Evolutionary conservation across 2,888 invertebrate genomes (phyloP).

Genomic region (Linnaemya tessellans): DNA sequence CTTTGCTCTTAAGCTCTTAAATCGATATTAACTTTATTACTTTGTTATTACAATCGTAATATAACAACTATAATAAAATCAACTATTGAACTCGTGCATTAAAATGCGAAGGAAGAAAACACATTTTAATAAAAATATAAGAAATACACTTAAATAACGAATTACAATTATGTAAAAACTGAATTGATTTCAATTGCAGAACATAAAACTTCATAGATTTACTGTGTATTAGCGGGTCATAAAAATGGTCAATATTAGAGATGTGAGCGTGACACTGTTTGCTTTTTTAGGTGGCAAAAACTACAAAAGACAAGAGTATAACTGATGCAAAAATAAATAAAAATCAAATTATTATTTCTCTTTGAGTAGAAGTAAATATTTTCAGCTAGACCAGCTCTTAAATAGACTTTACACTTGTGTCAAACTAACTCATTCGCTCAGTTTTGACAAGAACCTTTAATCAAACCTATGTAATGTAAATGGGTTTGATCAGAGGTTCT

Average conservation of each 20-base stretch:
- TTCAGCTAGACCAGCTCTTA: too few species aligned
- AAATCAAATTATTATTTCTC: too few species aligned
- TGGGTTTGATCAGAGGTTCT: too few species aligned
- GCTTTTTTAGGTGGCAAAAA: too few species aligned
- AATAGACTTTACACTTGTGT: too few species aligned
- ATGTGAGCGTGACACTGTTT: background rate
- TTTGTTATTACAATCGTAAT: conserved; percentile 9
- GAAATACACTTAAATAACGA: conserved; percentile 13
- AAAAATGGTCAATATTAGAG: conserved; percentile 3
- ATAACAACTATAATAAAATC: conserved; percentile 24
- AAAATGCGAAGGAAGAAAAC: background rate
- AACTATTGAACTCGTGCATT: conserved; percentile 11
- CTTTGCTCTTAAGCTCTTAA: background rate
- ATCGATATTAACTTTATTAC: background rate
- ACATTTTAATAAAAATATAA: background rate
- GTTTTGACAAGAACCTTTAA: too few species aligned
- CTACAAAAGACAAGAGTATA: too few species aligned
- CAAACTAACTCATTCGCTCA: too few species aligned
- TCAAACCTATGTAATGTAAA: too few species aligned
- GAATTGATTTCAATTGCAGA: conserved; percentile 39
- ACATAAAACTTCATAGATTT: conserved; percentile 14
- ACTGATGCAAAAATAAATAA: too few species aligned
- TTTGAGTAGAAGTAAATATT: too few species aligned
- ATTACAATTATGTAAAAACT: conserved; percentile 42
- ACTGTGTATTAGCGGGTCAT: conserved; percentile 22